Evolutionary conservation across 2,797 vertebrate genomes (phyloP), one percentile per base, ranked within the genome.

Genomic region (Spinus olivaceus): DNA sequence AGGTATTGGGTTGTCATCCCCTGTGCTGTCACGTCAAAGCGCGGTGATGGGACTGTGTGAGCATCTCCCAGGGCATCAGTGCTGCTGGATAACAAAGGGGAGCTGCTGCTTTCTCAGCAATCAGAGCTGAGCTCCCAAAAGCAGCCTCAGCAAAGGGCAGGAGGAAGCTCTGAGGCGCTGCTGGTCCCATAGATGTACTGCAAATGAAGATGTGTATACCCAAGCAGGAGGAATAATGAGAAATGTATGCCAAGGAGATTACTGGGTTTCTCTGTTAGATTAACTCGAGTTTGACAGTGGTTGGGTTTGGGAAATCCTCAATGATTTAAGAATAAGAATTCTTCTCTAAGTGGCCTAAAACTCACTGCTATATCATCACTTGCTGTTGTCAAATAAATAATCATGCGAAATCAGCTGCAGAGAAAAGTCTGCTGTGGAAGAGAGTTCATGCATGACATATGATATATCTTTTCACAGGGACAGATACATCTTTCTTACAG

Each of bases 401-500:
- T 97, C 96, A 96, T 91, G 96, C 57, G 92, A 97, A 97, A 96
- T 97, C 84, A 91, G 96, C 95, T 92, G 97, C 50, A 25, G 90
- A 96, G 93, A 81, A 96, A 94, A 67, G 81, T 94, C 96, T 96
- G 96, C 94, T 85, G 95, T 81, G 90, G 97, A 96, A 97, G 90
- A 89, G 97, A 97, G 97, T 97, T 95, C 97, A 95, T 94, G 97
- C 97, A 91, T 97, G 98, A 97, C 97, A 92, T 96, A 97, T 98
- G 98, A 98, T 97, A 93, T 97, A 98, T 98, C 96, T 97, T 95
- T 97, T 98, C 97, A 97, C 97, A 97, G 97, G 97, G 97, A 98
- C 97, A 98, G 97, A 98, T 97, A 98, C 97, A 98, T 98, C 98
- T 98, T 98, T 97, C 97, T 98, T 97, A 96, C 94, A 85, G 94